phyloP scores from a whole-genome alignment of 2,888 invertebrate genomes.

The Harpalus rubripes region DNA sequence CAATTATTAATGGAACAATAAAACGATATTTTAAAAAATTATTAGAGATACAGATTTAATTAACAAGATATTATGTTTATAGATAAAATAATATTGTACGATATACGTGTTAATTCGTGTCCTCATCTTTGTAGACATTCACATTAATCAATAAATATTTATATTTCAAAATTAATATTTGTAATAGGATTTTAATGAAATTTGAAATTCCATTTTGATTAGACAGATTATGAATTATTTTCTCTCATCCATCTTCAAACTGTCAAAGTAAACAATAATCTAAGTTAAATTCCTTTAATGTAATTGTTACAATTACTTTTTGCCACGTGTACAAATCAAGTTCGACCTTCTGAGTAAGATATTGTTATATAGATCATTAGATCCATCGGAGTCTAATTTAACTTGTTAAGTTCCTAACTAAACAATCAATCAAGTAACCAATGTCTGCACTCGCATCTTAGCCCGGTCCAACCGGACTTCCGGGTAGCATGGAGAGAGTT shows the following conservation, averaged over 20 bases:
- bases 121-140: no score
- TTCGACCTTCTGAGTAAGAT: slow-evolving; percentile 18
- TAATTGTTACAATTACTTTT: background rate
- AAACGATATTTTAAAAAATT: no score
- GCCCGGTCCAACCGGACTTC: slow-evolving; percentile 17
- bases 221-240: background rate
- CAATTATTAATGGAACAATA: no score
- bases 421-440: slow-evolving; percentile 33
- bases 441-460: background rate
- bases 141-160: no score
- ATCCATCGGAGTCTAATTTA: slow-evolving; percentile 30
- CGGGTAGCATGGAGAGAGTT: background rate
- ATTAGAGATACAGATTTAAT: no score
- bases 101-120: no score
- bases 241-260: background rate
- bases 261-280: slow-evolving; percentile 16
- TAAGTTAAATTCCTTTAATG: background rate
- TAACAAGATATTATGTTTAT: no score
- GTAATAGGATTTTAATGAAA: no score
- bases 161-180: no score
- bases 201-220: no score
- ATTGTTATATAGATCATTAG: slow-evolving; percentile 14
- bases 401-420: slow-evolving; percentile 21
- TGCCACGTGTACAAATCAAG: slow-evolving; percentile 7
- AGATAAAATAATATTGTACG: no score